Evolutionary conservation across 2,797 vertebrate species (phyloP).

Genomic region (Odontamblyopus rebecca): DNA sequence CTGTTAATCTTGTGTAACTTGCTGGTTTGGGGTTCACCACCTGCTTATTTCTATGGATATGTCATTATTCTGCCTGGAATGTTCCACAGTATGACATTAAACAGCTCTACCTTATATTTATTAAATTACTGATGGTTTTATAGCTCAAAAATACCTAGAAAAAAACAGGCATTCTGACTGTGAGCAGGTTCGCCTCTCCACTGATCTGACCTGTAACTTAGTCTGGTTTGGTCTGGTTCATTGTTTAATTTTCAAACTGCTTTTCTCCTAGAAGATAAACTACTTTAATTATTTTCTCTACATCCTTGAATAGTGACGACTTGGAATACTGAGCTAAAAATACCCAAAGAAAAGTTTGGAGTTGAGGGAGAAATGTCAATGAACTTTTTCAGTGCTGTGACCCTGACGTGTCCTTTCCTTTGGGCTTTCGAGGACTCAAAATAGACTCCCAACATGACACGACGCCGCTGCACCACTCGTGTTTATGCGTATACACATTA

Average conservation of each 20-base stretch:
- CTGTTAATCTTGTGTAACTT: too few relatives aligned
- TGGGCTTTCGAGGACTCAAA: conserved; percentile 60
- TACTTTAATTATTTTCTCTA: neutral
- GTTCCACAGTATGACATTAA: too few relatives aligned
- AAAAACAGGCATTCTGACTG: too few relatives aligned
- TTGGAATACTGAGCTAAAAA: neutral
- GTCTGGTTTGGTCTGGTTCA: neutral
- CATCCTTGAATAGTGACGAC: neutral
- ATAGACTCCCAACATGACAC: conserved; percentile 67
- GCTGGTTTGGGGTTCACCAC: too few relatives aligned
- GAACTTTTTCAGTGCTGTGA: conserved; percentile 66
- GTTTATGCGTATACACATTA: conserved; percentile 13
- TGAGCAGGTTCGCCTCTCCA: too few relatives aligned
- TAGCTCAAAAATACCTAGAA: too few relatives aligned
- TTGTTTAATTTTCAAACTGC: neutral
- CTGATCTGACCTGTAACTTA: too few relatives aligned
- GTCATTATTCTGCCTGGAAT: too few relatives aligned
- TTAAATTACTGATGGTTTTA: too few relatives aligned
- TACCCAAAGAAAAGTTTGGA: neutral
- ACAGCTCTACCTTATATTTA: too few relatives aligned
- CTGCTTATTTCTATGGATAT: too few relatives aligned
- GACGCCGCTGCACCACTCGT: conserved; percentile 17
- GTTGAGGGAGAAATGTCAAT: conserved; percentile 63
- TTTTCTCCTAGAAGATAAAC: neutral
- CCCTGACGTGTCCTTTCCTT: conserved; percentile 58